Percentiles rank a stretch among this genome's conserved stretches.
phyloP scores from a whole-genome alignment of 2,888 invertebrate genomes.

The Mesochorus sp. region DNA sequence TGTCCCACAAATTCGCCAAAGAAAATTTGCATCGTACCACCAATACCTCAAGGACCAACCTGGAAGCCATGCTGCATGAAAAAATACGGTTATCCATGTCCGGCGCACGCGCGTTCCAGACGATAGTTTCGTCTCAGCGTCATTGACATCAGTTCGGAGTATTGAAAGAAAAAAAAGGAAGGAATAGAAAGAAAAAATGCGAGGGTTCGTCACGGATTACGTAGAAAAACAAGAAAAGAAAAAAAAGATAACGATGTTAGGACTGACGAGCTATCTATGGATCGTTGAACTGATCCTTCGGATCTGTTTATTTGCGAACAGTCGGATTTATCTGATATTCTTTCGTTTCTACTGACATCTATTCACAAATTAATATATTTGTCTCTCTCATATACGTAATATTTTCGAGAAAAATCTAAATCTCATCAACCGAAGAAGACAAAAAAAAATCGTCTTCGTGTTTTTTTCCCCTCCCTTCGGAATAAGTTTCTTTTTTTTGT shows the following conservation, averaged over 20 bases:
- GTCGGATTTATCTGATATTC: conserved; percentile 59
- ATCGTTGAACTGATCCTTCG: conserved; percentile 65
- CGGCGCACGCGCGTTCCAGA: conserved; percentile 66
- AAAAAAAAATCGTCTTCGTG: neutral
- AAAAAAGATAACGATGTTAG: conserved; percentile 7
- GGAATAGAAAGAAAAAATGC: neutral
- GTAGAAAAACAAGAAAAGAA: neutral
- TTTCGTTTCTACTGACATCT: conserved; percentile 59
- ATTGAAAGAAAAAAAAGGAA: conserved; percentile 57
- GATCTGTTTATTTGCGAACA: conserved; percentile 55
- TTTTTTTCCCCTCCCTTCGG: neutral
- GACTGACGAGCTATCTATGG: conserved; percentile 50
- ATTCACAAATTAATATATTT: neutral
- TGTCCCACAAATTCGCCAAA: conserved; percentile 68
- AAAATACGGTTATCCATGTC: conserved; percentile 71
- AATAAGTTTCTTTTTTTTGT: conserved; percentile 1
- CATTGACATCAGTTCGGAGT: conserved; percentile 69
- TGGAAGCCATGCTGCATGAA: conserved; percentile 74
- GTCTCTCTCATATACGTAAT: neutral
- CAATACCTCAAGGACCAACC: conserved; percentile 67
- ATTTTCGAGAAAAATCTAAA: conserved; percentile 31
- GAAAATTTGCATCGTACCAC: conserved; percentile 68
- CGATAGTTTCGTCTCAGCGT: conserved; percentile 62
- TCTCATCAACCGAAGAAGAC: neutral
- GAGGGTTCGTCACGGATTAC: too few species aligned